These are phyloP conservation scores for Periophthalmus magnuspinnatus DNA, from an alignment of 2,797 vertebrate genomes.

Conservation along the genomic window DNA sequence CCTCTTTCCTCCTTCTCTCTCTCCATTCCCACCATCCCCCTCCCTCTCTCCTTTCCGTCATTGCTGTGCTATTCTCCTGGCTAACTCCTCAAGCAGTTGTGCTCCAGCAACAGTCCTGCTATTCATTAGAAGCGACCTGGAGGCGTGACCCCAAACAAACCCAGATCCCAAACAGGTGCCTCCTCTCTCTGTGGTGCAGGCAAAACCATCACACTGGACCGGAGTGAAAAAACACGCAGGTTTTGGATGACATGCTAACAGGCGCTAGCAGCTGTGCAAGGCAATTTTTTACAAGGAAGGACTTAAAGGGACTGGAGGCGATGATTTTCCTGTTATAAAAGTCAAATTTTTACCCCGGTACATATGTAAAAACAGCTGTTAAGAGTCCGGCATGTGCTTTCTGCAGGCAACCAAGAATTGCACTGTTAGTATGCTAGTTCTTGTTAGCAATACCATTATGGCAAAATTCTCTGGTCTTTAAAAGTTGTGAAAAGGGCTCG, in stretches of 20 bases:
- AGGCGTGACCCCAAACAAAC: conserved; percentile 67
- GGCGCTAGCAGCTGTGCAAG: not conserved
- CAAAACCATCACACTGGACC: conserved; percentile 43
- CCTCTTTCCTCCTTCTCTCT: too few relatives aligned
- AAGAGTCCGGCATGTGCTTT: too few relatives aligned
- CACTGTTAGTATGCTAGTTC: too few relatives aligned
- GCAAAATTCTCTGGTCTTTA: too few relatives aligned
- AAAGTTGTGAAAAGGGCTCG: too few relatives aligned
- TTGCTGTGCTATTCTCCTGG: conserved; percentile 58
- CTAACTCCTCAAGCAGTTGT: conserved; percentile 58
- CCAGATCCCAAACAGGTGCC: conserved; percentile 69
- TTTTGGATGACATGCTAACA: conserved; percentile 4
- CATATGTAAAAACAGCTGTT: too few relatives aligned
- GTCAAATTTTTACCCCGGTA: too few relatives aligned
- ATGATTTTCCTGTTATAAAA: too few relatives aligned
- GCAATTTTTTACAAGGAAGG: not conserved
- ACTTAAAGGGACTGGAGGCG: too few relatives aligned
- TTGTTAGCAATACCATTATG: too few relatives aligned
- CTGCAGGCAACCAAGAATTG: too few relatives aligned
- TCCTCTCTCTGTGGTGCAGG: conserved; percentile 25
- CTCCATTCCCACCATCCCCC: not conserved
- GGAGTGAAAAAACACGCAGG: conserved; percentile 27
- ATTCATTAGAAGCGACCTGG: conserved; percentile 71
- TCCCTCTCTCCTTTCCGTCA: conserved; percentile 46
- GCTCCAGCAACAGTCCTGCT: conserved; percentile 65